Conservation (phyloP, 2,888 invertebrate genomes). For the Drosophila neoperkinsi region DNA sequence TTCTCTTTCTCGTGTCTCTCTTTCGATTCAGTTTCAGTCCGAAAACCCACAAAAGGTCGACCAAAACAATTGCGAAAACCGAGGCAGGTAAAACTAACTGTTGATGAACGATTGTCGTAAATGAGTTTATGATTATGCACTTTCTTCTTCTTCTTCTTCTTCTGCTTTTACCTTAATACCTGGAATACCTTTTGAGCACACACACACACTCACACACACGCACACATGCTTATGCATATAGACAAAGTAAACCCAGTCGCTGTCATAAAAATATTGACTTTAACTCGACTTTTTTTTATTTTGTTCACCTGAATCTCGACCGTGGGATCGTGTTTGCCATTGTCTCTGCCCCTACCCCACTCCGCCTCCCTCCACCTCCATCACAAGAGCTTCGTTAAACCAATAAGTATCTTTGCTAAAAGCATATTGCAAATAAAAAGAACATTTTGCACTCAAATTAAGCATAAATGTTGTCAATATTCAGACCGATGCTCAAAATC, state of each 20-base stretch:
- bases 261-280: conserved; percentile 73
- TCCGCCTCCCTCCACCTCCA: background rate
- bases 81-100: conserved; percentile 42
- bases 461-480: background rate
- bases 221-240: conserved; percentile 19
- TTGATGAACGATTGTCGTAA: conserved; percentile 37
- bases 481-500: background rate
- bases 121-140: conserved; percentile 64
- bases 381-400: background rate
- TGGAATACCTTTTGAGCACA: conserved; percentile 31
- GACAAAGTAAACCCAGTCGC: conserved; percentile 47
- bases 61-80: conserved; percentile 3
- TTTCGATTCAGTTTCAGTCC: conserved; percentile 4
- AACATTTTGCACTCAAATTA: background rate
- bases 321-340: conserved; percentile 14
- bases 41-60: conserved; percentile 30
- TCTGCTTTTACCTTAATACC: conserved; percentile 38
- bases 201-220: conserved; percentile 3
- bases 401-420: background rate
- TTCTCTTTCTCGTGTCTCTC: background rate
- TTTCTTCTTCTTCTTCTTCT: conserved; percentile 27
- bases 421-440: background rate
- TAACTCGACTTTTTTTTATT: conserved; percentile 17
- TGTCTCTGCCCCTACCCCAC: background rate
- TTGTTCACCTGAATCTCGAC: conserved; percentile 21